Evolutionary conservation across 2,113 vertebrate species (phyloP).

Genomic region (Malurus melanocephalus): DNA sequence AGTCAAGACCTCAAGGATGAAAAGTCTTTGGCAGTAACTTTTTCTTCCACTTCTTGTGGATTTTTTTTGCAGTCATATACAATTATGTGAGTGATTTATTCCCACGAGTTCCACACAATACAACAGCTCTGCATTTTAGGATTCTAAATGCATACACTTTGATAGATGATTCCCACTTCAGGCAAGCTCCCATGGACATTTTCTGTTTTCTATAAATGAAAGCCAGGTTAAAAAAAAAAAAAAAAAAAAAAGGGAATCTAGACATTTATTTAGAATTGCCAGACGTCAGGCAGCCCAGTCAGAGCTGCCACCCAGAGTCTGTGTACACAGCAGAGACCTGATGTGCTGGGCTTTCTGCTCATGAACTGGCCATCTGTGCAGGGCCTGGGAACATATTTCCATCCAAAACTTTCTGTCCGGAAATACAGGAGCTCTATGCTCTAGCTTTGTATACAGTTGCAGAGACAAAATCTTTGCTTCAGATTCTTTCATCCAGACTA

Average conservation of each 20-base stretch:
- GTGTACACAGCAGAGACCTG: neutral
- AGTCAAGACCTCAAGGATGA: neutral
- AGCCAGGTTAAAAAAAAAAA: neutral
- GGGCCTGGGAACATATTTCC: constrained; percentile 5
- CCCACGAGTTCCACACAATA: neutral
- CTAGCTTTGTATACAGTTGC: neutral
- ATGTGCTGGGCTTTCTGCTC: constrained; percentile 1
- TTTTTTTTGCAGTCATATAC: neutral
- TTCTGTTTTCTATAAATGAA: neutral
- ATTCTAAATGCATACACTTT: neutral
- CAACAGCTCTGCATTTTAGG: neutral
- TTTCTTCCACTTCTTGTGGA: neutral
- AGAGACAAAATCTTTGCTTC: neutral
- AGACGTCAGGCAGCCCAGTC: neutral
- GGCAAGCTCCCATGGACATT: neutral
- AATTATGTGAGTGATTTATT: neutral
- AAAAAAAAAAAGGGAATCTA: neutral
- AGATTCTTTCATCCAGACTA: neutral
- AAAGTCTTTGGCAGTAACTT: neutral
- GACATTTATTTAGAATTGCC: neutral
- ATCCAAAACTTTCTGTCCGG: constrained; percentile 12
- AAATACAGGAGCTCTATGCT: neutral
- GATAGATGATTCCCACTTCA: neutral
- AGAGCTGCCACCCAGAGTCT: neutral
- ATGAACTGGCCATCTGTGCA: constrained; percentile 26